A percentile compares a stretch with the other conserved stretches of the same genome.
These are phyloP conservation scores for Sceloporus undulatus DNA, from an alignment of 2,113 vertebrate genomes.

Conservation along the genomic window DNA sequence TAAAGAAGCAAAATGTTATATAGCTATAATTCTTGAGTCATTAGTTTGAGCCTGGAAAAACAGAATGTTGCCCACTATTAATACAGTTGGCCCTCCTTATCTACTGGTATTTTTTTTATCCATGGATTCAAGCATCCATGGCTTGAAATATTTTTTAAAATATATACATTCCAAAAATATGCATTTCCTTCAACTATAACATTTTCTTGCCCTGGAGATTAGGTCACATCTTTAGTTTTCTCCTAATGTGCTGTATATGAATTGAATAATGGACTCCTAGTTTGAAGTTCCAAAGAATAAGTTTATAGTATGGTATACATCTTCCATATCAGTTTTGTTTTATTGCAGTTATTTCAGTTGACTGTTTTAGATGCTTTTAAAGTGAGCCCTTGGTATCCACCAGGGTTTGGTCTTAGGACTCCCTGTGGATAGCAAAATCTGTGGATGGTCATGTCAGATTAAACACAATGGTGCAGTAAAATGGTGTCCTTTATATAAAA, in stretches of 20 bases:
- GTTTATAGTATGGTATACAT: neutral
- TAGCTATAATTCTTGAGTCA: neutral
- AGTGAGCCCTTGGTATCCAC: too few species aligned
- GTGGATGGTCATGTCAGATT: too few species aligned
- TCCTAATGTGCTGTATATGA: neutral
- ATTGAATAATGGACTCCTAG: neutral
- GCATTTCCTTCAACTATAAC: neutral
- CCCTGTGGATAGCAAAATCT: too few species aligned
- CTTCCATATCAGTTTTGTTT: neutral
- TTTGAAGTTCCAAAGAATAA: neutral
- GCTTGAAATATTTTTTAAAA: too few species aligned
- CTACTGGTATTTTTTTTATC: too few species aligned
- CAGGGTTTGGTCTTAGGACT: too few species aligned
- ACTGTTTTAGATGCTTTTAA: neutral
- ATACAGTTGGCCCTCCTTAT: too few species aligned
- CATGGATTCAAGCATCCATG: too few species aligned
- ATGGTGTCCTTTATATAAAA: too few species aligned
- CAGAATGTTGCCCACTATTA: fast-evolving
- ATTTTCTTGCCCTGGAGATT: neutral
- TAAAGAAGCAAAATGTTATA: constrained; percentile 26
- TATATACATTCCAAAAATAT: too few species aligned
- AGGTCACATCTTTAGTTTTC: neutral
- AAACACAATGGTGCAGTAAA: too few species aligned
- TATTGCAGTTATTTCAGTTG: neutral
- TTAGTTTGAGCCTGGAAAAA: neutral